These are phyloP conservation scores for Meloidogyne exigua DNA, from an alignment of 1,140 invertebrate species.

Conservation along the genomic window DNA sequence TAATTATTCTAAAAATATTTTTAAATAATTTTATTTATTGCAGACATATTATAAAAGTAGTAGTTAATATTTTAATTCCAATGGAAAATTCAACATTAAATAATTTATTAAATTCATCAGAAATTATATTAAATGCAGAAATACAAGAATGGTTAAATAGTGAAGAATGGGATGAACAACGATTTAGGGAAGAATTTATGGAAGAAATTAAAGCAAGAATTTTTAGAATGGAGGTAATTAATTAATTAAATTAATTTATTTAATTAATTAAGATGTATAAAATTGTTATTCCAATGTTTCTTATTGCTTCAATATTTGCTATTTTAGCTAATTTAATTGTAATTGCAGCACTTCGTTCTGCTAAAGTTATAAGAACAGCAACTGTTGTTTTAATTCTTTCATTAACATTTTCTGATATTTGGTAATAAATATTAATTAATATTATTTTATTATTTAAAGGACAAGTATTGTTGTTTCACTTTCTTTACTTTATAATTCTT, in stretches of 20 bases:
- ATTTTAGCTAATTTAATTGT: conserved; percentile 45
- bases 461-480: conserved; percentile 43
- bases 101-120: background rate
- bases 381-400: conserved; percentile 45
- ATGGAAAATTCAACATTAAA: background rate
- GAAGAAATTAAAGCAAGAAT: conserved; percentile 5
- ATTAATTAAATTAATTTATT: background rate
- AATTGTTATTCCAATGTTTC: conserved; percentile 47
- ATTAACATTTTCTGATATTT: conserved; percentile 50
- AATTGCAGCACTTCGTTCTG: conserved; percentile 39
- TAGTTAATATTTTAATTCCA: too few species aligned
- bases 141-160: conserved; percentile 2
- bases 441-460: background rate
- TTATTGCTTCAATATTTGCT: conserved; percentile 35
- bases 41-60: too few species aligned
- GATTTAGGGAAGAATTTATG: background rate
- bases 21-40: too few species aligned
- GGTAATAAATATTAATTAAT: conserved; percentile 18
- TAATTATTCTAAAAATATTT: too few species aligned
- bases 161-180: background rate
- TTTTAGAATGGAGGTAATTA: background rate
- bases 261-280: conserved; percentile 45
- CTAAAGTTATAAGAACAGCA: conserved; percentile 45
- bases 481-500: conserved; percentile 50
- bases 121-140: background rate